These are phyloP conservation scores for Lepidostoma basale DNA, from an alignment of 1,140 invertebrate species.

Conservation along the genomic window DNA sequence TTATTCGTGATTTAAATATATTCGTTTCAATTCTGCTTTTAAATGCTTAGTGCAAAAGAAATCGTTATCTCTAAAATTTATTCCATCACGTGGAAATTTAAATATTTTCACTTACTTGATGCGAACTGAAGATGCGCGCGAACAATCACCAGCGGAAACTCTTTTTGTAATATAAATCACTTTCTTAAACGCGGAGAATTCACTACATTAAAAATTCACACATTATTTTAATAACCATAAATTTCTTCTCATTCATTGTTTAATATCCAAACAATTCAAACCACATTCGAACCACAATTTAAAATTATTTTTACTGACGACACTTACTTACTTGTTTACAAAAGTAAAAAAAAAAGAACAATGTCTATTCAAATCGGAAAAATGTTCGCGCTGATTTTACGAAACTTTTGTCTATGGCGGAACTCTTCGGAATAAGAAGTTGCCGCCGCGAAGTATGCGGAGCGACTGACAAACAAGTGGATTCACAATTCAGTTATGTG, in stretches of 20 bases:
- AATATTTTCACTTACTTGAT: conserved; percentile 43
- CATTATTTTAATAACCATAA: conserved; percentile 8
- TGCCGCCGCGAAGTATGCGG: conserved; percentile 27
- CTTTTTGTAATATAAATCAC: conserved; percentile 22
- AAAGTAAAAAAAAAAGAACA: not conserved
- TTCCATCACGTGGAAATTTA: conserved; percentile 34
- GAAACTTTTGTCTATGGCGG: not conserved
- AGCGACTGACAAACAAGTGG: conserved; percentile 31
- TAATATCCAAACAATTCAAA: not conserved
- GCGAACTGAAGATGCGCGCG: conserved; percentile 8
- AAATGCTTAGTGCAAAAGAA: conserved; percentile 38
- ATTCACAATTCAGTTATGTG: conserved; percentile 22
- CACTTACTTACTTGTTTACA: too few species aligned
- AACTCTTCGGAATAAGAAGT: not conserved
- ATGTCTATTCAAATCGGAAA: not conserved
- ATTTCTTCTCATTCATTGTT: conserved; percentile 9
- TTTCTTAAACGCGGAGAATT: conserved; percentile 25
- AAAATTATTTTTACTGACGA: not conserved
- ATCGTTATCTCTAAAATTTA: conserved; percentile 24
- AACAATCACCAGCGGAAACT: conserved; percentile 19
- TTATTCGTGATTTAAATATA: too few species aligned
- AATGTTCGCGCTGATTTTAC: not conserved
- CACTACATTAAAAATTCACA: conserved; percentile 25
- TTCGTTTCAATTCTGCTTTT: too few species aligned
- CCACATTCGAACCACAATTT: not conserved